Base-by-base conservation (phyloP, 2,888 invertebrate genomes). In the Hipparchia semele region DNA sequence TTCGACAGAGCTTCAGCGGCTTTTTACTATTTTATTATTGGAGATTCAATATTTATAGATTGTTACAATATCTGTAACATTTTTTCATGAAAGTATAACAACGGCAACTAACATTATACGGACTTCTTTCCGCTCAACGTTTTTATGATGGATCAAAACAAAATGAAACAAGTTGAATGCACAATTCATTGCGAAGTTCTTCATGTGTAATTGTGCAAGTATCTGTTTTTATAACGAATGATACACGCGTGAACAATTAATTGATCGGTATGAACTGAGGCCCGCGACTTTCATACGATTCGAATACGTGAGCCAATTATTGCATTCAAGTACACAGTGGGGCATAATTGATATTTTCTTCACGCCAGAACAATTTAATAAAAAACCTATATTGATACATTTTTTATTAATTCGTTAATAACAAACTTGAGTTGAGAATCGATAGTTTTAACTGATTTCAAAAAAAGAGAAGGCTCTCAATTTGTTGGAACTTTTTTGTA, bases 281-380 rank as follows among this genome's bases (percentile, higher is more conserved):
- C 75, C 71, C 71, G 73, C 76, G 76, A 78, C 79, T 79, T 79
- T 80, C 78, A 79, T 77, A 73, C 77, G 72, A 77, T 77, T 69
- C 66, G 72, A 73, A 73, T 77, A 75, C 76, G 75, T 73, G 77
- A 73, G 72, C 60, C 73, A 77, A 80, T 79, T 79, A 80, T 73
- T 77, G 76, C 76, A 77, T 77, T 76, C 75, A 76, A 72, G 70
- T 77, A 73, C 66, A 58, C 69, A 67, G 54, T 75, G 65, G 39
- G 54, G 59, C 64, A 72, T 72, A 72, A 75, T 74, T 74, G 72
- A 72, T 70, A 74, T 74, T 74, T 76, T 69, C 72, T 76, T 74
- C 71, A 74, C 74, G 74, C 66, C 62, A 71, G 69, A 74, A 68
- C 72, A 73, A 73, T 69, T 77, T 71, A 39, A 39, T 59, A 74